These are phyloP conservation scores for Semaprochilodus insignis DNA, from an alignment of 2,797 vertebrate species.

Conservation along the genomic window DNA sequence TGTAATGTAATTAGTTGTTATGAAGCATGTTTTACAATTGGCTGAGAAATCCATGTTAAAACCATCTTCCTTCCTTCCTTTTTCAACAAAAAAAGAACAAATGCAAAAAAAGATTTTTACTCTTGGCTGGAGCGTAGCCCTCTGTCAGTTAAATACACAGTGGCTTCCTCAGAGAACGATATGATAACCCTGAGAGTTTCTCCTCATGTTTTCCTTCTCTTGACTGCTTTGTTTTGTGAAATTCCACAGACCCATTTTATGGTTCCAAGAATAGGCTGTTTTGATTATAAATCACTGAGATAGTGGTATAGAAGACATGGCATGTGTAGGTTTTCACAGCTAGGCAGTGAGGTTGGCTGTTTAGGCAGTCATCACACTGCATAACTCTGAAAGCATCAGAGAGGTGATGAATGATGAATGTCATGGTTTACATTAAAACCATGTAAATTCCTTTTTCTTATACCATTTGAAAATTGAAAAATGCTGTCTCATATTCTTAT, in stretches of 20 bases:
- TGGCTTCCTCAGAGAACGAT: background rate
- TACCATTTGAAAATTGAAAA: background rate
- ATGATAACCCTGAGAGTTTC: background rate
- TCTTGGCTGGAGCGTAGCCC: background rate
- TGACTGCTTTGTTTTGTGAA: background rate
- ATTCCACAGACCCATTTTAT: background rate
- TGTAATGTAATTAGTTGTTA: background rate
- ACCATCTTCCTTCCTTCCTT: background rate
- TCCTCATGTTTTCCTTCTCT: background rate
- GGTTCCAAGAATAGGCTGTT: background rate
- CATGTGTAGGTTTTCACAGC: background rate
- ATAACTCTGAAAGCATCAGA: background rate
- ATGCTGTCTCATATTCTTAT: too few relatives aligned
- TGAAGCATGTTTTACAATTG: too few relatives aligned
- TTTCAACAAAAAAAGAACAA: background rate
- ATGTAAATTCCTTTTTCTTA: background rate
- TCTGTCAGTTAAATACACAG: background rate
- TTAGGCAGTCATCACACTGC: background rate
- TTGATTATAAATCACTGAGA: background rate
- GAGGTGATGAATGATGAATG: background rate
- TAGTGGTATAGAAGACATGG: background rate
- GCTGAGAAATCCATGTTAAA: too few relatives aligned
- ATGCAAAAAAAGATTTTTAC: background rate
- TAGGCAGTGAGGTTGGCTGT: background rate
- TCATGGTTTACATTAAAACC: background rate